Evolutionary conservation across 2,797 vertebrate genomes (phyloP).

Genomic region (Iguana delicatissima): DNA sequence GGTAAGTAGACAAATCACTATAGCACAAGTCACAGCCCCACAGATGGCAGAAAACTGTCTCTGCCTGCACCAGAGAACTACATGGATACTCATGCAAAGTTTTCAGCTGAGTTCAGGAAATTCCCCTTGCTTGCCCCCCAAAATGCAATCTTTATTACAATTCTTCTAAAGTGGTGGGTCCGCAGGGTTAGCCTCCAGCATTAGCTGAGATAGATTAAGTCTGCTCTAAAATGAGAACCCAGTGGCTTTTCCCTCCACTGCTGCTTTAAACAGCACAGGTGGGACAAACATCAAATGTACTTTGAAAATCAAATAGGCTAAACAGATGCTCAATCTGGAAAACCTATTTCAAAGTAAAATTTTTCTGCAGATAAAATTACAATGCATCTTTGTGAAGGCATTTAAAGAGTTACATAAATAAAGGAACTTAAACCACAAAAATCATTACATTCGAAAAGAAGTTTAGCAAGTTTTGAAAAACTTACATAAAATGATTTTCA

Average conservation of each 20-base stretch:
- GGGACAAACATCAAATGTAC: background rate
- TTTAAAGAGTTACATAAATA: background rate
- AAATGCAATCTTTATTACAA: background rate
- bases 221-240: background rate
- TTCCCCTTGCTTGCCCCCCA: background rate
- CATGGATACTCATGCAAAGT: background rate
- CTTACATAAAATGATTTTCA: conserved; percentile 89
- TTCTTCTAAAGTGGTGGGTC: background rate
- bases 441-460: background rate
- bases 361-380: background rate
- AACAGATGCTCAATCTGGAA: background rate
- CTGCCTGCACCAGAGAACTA: background rate
- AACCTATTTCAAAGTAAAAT: background rate
- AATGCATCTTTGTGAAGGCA: background rate
- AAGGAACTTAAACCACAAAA: background rate
- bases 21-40: background rate
- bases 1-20: background rate
- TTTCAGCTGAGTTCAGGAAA: background rate
- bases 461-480: background rate
- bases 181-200: background rate
- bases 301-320: background rate
- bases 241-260: background rate
- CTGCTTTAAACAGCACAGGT: background rate
- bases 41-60: background rate
- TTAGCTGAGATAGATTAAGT: background rate